Base-by-base conservation (phyloP, 1,140 invertebrate genomes). In the Psilanteris sp. region DNA sequence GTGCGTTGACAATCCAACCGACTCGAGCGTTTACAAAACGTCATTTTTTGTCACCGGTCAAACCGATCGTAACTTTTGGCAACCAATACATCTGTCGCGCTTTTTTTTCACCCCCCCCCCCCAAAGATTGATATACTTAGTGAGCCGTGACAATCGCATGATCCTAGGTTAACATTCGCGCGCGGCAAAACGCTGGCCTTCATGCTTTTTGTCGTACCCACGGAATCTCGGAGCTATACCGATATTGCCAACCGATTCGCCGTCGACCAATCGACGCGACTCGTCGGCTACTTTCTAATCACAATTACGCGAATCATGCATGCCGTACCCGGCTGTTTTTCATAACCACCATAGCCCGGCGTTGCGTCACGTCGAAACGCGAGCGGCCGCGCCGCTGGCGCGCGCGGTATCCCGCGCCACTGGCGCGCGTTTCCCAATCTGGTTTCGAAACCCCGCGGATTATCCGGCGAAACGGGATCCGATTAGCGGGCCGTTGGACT, bases 231-330 rank as follows among this genome's bases (percentile, higher is more conserved):
- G 37, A 41, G 37, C 18, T 54, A 41, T 66, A n/a, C n/a, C 61
- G 48, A 61, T 74, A 62, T 67, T 46, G 29, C 46, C 31, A 39
- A 15, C 44, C 37, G 16, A 64, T 13, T 57, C 32, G 72, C 62
- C 64, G 41, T 52, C 22, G 50, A 70, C 64, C 66, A 70, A 64
- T 76, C 64, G 50, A 46, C 11, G 13, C 10, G 41, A 54, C 14
- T 55, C 27, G 34, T 57, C 29, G 14, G 34, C 34, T 50, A 46
- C 59, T 74, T 67, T 74, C 71, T 74, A 74, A 74, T 67, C 54
- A 54, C 37, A 61, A 50, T 48, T 41, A 37, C 11, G 43, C 46
- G 62, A 74, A 74, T 67, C 59, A 61, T 44, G 39, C 54, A 50
- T 61, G 44, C 50, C 11, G 31, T 64, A 73, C 66, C 27, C 16